phyloP scores from a whole-genome alignment of 2,888 invertebrate species.

The Eupelmus urozonus region DNA sequence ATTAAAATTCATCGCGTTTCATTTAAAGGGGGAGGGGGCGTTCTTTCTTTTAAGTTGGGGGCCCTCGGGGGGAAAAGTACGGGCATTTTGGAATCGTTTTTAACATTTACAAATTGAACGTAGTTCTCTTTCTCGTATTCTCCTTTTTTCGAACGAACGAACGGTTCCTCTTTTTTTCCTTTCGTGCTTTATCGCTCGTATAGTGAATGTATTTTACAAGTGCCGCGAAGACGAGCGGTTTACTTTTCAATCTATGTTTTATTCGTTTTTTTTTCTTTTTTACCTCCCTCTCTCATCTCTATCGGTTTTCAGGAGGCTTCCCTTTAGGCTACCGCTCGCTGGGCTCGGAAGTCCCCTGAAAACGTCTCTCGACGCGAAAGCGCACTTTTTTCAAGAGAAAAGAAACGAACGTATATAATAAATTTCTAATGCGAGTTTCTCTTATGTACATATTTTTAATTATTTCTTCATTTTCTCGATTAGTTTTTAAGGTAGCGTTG shows the following conservation, averaged over 20 bases:
- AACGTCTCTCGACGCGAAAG: slow-evolving; percentile 36
- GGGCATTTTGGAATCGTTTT: slow-evolving; percentile 63
- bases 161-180: slow-evolving; percentile 6
- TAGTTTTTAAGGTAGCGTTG: slow-evolving; percentile 30
- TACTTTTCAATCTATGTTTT: not conserved
- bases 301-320: slow-evolving; percentile 36
- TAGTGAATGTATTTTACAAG: slow-evolving; percentile 19
- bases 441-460: slow-evolving; percentile 52
- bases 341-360: slow-evolving; percentile 34
- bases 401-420: slow-evolving; percentile 45
- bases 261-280: slow-evolving; percentile 1
- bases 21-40: not conserved
- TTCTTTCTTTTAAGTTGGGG: too few relatives aligned
- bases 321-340: slow-evolving; percentile 19
- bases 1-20: slow-evolving; percentile 69
- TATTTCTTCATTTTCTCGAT: slow-evolving; percentile 28
- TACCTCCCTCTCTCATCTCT: slow-evolving; percentile 30
- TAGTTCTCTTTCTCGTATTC: slow-evolving; percentile 34
- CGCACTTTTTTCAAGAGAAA: slow-evolving; percentile 31
- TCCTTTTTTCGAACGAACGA: slow-evolving; percentile 23
- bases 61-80: slow-evolving; percentile 41
- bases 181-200: slow-evolving; percentile 6
- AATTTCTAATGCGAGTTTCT: slow-evolving; percentile 54
- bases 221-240: too few relatives aligned
- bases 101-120: slow-evolving; percentile 66